Percentiles rank a stretch among this genome's conserved stretches.
Conservation (phyloP, 92 coral and sea anemone genomes). For the Micromussa lordhowensis region DNA sequence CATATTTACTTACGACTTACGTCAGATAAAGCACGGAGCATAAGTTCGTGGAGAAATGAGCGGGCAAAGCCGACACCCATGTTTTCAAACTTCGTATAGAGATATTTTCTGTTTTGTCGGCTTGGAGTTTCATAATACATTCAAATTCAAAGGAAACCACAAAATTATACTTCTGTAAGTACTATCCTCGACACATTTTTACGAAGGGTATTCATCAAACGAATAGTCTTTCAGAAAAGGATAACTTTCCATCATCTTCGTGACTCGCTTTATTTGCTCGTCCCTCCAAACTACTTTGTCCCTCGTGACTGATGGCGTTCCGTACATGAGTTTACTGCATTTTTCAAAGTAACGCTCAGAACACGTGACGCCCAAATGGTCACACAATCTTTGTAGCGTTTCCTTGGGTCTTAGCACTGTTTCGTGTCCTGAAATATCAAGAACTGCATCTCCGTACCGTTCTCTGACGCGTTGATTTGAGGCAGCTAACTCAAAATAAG, state of each 20-base stretch:
- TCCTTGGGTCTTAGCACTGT: conserved; percentile 34
- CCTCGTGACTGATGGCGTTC: conserved; percentile 51
- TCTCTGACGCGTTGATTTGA: conserved; percentile 23
- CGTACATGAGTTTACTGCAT: conserved; percentile 31
- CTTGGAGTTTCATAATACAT: no score
- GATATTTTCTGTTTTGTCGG: no score
- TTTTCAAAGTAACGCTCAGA: conserved; percentile 23
- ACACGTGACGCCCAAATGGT: conserved; percentile 39
- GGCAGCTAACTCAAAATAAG: neutral
- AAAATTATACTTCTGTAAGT: no score
- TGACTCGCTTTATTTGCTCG: conserved; percentile 21
- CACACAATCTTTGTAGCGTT: conserved; percentile 29
- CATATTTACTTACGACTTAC: no score
- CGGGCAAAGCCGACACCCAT: no score
- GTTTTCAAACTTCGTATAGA: no score
- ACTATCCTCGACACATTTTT: no score
- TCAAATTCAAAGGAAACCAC: no score
- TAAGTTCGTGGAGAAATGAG: no score
- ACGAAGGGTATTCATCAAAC: conserved; percentile 21
- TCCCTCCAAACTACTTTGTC: conserved; percentile 34
- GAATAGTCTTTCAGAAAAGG: conserved; percentile 47
- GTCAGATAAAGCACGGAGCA: no score
- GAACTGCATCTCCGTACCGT: conserved; percentile 38
- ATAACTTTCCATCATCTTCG: conserved; percentile 4
- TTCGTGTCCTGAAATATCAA: conserved; percentile 47